Base-by-base conservation (phyloP, 35 echinoderm and acorn worm genomes). In the Lytechinus variegatus region DNA sequence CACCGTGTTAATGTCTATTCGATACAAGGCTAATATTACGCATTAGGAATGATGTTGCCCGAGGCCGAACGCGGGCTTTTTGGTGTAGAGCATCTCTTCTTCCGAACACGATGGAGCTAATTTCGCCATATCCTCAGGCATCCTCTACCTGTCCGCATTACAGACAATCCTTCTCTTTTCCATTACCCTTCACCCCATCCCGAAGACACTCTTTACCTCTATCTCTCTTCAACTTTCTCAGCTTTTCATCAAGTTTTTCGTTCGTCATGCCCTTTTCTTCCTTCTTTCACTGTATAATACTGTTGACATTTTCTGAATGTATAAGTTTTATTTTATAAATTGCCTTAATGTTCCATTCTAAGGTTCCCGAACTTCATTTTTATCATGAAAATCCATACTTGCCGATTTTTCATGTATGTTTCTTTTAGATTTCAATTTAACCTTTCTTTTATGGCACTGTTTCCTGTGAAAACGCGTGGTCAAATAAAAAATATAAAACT, bases 11-110 rank as follows among this genome's bases (percentile, higher is more conserved):
- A 93, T 54, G 92, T 93, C 92, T 93, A 93, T 93, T 93, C 92
- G 92, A 93, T 93, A 93, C 92, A 93, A 93, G 92, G 92, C 92
- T 93, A 93, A 93, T 93, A 93, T 93, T 93, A 93, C 92, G 92
- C 92, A 93, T 93, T 93, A 93, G 54, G 92, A 93, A 54, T 93
- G 29, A 54, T 24, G 92, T 93, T 53, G 92, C 92, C 92, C 56
- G 29, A 9, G 92, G 92, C 54, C 29, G 92, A 54, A 54, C 55
- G 28, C 29, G 92, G 92, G 92, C 29, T 55, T 93, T 57, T 57
- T 54, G 54, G 54, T 54, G 54, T 93, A 93, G 12, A 10, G 28
- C 52, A 21, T 90, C 88, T 90, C 88, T 54, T 54, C 55, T 93
- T 93, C 53, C 53, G 55, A 79, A 79, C 66, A 79, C 66, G 66